Conservation (phyloP, 2,888 invertebrate species). For the Eucera pruinosa region DNA sequence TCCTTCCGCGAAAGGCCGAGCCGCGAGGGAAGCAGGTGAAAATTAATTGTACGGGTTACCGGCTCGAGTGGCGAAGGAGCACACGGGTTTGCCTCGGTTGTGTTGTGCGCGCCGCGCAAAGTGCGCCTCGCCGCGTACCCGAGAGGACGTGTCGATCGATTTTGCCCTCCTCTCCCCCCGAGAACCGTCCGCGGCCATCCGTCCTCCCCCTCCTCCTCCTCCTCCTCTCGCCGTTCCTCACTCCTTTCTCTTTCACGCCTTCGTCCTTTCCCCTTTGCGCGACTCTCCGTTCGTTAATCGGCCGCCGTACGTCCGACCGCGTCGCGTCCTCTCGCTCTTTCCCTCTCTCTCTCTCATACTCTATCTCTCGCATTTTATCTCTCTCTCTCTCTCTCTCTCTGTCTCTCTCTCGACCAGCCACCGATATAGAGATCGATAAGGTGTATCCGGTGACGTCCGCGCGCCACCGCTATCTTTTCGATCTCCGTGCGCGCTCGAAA, state of each 20-base stretch:
- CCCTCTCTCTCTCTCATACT: constrained; percentile 24
- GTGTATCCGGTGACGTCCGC: constrained; percentile 61
- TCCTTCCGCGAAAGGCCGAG: constrained; percentile 67
- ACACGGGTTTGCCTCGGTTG: constrained; percentile 40
- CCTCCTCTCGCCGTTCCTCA: constrained; percentile 20
- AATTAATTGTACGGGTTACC: constrained; percentile 80
- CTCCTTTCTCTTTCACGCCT: constrained; percentile 58
- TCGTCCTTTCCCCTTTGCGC: constrained; percentile 58
- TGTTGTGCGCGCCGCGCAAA: constrained; percentile 66
- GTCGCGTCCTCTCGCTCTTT: constrained; percentile 27
- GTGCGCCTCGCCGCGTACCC: constrained; percentile 69
- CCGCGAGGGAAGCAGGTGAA: constrained; percentile 77
- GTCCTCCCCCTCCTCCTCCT: constrained; percentile 19
- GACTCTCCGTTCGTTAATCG: constrained; percentile 69
- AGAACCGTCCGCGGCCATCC: constrained; percentile 13
- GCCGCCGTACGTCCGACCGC: constrained; percentile 61
- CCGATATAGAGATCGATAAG: constrained; percentile 66
- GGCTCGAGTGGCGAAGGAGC: constrained; percentile 64
- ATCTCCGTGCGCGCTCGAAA: constrained; percentile 55
- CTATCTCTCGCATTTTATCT: no score
- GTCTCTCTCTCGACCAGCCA: constrained; percentile 37
- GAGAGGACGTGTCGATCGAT: constrained; percentile 79
- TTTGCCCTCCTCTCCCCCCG: constrained; percentile 55
- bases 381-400: constrained; percentile 21
- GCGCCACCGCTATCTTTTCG: constrained; percentile 50